Percentiles rank a stretch among this genome's conserved stretches.
Conservation (phyloP, 1,140 invertebrate genomes). For the Andricus grossulariae region DNA sequence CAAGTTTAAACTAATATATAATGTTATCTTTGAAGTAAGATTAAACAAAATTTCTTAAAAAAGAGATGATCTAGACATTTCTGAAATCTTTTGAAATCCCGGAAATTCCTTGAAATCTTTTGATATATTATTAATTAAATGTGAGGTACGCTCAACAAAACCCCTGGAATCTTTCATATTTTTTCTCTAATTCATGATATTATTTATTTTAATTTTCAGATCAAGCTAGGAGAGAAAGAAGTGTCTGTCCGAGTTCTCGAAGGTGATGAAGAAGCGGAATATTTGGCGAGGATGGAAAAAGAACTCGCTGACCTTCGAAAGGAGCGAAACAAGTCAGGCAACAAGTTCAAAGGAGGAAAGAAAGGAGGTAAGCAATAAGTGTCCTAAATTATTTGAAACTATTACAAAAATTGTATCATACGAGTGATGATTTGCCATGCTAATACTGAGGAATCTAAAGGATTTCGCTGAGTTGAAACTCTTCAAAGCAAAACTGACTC, state of each 20-base stretch:
- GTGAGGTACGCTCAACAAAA: no score
- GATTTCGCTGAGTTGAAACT: conserved; percentile 73
- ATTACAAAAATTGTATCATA: no score
- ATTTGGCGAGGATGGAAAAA: conserved; percentile 80
- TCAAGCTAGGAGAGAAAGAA: conserved; percentile 78
- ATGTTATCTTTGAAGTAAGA: no score
- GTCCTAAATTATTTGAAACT: conserved; percentile 13
- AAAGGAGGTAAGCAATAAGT: conserved; percentile 56
- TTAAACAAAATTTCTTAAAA: no score
- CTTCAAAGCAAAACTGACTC: conserved; percentile 36
- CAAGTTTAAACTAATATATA: no score
- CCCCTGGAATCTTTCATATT: no score
- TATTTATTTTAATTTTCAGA: conserved; percentile 47
- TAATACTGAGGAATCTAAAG: conserved; percentile 75
- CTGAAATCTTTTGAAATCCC: no score
- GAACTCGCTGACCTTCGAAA: conserved; percentile 78
- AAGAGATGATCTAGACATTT: no score
- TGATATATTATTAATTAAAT: no score
- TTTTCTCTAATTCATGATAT: neutral
- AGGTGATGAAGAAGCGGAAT: conserved; percentile 83
- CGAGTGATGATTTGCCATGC: conserved; percentile 75
- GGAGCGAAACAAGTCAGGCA: conserved; percentile 70
- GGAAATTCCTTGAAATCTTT: no score
- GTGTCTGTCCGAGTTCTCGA: conserved; percentile 79
- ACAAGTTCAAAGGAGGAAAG: conserved; percentile 41